Conservation (phyloP, 2,888 invertebrate genomes). For the Stenchaetothrips biformis region DNA sequence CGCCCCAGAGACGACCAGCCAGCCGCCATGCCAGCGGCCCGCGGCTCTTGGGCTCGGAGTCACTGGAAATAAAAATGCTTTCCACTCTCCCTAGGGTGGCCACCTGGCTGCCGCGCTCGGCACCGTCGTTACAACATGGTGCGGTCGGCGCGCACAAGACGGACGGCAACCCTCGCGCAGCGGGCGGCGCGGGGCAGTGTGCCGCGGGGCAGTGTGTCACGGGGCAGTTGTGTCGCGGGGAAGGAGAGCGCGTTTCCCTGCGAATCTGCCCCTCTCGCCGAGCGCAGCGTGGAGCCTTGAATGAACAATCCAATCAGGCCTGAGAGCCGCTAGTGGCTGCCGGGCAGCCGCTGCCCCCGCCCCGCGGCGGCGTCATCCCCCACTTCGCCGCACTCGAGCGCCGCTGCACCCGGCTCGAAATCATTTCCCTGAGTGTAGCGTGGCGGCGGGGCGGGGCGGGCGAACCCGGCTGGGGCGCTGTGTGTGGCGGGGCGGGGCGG, state of each 20-base stretch:
- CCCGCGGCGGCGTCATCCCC: too few species aligned
- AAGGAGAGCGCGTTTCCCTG: too few species aligned
- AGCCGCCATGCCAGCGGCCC: too few species aligned
- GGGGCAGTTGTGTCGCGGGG: too few species aligned
- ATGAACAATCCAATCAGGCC: background rate
- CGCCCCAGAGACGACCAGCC: background rate
- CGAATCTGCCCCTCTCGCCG: background rate
- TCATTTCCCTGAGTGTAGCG: background rate
- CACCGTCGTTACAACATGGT: background rate
- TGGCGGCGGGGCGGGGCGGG: background rate
- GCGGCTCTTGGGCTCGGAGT: too few species aligned
- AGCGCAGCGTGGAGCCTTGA: background rate
- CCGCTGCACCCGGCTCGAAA: background rate
- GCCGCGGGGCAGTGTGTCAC: too few species aligned
- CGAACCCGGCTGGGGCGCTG: background rate
- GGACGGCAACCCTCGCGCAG: too few species aligned
- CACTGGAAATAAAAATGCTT: too few species aligned
- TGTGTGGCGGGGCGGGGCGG: background rate
- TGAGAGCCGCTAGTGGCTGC: background rate
- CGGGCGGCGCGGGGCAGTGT: too few species aligned
- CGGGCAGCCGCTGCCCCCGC: background rate
- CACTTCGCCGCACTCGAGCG: too few species aligned
- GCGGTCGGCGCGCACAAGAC: too few species aligned
- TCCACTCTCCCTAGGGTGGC: too few species aligned
- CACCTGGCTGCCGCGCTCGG: background rate